Base-by-base conservation (phyloP, 2,113 vertebrate genomes). In the Eptesicus fuscus region DNA sequence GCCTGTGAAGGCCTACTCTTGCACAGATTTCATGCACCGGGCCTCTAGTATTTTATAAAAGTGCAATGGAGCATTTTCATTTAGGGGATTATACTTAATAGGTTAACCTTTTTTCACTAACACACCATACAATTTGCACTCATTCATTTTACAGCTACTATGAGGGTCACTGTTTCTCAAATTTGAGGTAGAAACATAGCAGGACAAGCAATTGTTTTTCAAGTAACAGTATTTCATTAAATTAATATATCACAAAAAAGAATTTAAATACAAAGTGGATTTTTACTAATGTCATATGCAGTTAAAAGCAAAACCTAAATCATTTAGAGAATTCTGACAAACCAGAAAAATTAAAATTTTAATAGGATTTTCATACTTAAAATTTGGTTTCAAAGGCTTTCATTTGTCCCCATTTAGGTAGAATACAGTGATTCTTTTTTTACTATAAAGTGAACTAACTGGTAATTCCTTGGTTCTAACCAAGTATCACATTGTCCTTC, bases 261-360 rank as follows among this genome's bases (percentile, higher is more conserved):
- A 85, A 76, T 40, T 67, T 90, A 95, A 96, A 23, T 65, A 23
- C 37, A 80, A 74, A 90, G 7, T 88, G 1, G 8, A 67, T 37
- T 95, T 96, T 88, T 87, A 92, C 20, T 95, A 80, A 86, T 77
- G 1, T 7, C n/a, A 88, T n/a, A 30, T 61, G 35, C 20, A 47
- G 73, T 74, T 94, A 95, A 84, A 84, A 82, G 28, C 22, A 76
- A 95, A 90, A 9, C 12, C 10, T 8, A 92, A 73, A 30, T 91
- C 12, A 85, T 70, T 85, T 73, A 71, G 28, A 80, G 56, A 88
- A 51, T 79, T 51, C 30, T 80, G n/a, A 73, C 16, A 94, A 94
- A 61, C 10, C 25, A 69, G 67, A 83, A 74, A 94, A 92, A 22
- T 71, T 16, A 63, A 69, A 83, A 71, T 37, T 90, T 90, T 85